Evolutionary conservation across 2,797 vertebrate genomes (phyloP), one percentile per base, ranked within the genome.

Genomic region (Pangasius larnaudii): DNA sequence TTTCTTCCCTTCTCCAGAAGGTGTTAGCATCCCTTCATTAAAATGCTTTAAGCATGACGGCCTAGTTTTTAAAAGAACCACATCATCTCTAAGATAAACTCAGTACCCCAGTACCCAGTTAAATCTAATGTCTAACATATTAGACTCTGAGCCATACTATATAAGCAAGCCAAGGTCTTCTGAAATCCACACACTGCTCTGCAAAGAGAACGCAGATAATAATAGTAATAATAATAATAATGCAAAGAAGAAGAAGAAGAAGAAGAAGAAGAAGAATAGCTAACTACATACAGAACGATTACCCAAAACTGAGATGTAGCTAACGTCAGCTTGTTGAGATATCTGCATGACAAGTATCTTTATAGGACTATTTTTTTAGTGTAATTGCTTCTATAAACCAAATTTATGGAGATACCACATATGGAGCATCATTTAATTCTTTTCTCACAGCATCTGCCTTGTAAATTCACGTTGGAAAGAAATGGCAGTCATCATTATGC

Each of bases 381-480:
- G 42, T 30, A 33, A 84, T 67, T 6, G 84, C 36, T 59, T 58
- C 53, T 49, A 59, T 85, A 85, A 74, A 59, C 33, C 53, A 39
- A 56, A 36, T 85, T 74, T 56, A 74, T 59, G 69, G 36, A 85
- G 30, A 39, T n/a, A 59, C 36, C 53, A 1, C 67, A 59, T 85
- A 85, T 74, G 51, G 84, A 85, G 33, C 53, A 39, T 58, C 51
- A 74, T 85, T 72, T 16, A 16, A 85, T 42, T 58, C 69, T 59
- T 74, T 67, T 74, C 36, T 58, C 1, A 4, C 13, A 74, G 51
- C 69, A 85, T 84, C 82, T 84, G 82, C 65, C 10, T 0, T 67
- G 82, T 69, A 84, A 84, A 84, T 53, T 67, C 4, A n/a, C 1
- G 0, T 36, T 9, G 3, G 75, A 59, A 59, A 59, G 39, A 82